Evolutionary conservation across 2,113 vertebrate genomes (phyloP).

Genomic region (Passerina amoena): DNA sequence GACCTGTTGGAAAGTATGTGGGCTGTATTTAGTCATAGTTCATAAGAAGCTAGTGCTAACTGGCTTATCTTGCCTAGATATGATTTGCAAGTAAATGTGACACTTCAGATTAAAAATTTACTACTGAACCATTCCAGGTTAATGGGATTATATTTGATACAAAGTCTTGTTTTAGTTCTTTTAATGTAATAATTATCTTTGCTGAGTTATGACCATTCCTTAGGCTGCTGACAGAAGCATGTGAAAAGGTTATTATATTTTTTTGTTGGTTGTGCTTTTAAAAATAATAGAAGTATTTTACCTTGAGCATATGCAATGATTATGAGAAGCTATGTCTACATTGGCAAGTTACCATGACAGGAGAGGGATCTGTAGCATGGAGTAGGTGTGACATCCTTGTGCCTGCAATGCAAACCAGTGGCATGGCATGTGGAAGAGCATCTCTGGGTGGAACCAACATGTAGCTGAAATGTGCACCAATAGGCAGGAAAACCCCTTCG

Average conservation of each 20-base stretch:
- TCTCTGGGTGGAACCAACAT: rapidly evolving
- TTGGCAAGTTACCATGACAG: background rate
- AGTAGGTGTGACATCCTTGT: background rate
- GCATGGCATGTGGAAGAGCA: background rate
- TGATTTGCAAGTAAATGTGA: background rate
- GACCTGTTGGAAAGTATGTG: background rate
- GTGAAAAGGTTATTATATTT: background rate
- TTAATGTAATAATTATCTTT: background rate
- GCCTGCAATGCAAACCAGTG: rapidly evolving
- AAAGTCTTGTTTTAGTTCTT: background rate
- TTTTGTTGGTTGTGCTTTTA: background rate
- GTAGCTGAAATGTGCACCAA: rapidly evolving
- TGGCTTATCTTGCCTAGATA: background rate
- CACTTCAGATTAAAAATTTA: background rate
- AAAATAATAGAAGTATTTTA: background rate
- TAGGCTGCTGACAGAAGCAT: background rate
- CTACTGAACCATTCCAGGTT: background rate
- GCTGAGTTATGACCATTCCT: background rate
- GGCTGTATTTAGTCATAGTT: background rate
- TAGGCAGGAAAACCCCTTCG: background rate
- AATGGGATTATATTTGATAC: background rate
- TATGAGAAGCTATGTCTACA: background rate
- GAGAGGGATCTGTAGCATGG: rapidly evolving
- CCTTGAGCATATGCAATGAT: background rate
- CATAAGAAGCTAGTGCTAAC: background rate